Evolutionary conservation across 2,888 invertebrate species (phyloP).

Genomic region (Hetaerina titia): DNA sequence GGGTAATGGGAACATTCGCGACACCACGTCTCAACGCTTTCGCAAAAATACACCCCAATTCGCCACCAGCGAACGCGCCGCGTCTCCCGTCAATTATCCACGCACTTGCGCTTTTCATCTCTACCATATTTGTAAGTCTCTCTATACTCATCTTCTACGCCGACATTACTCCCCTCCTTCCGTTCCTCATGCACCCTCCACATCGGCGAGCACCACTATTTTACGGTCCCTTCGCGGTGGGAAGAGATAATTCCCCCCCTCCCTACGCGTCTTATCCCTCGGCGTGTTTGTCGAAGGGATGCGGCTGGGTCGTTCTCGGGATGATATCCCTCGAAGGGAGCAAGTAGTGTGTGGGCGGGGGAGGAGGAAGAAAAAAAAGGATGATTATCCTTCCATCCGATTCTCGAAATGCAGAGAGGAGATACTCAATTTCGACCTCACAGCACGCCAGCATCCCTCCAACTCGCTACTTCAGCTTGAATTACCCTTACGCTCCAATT

Average conservation of each 20-base stretch:
- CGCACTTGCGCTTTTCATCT: no score
- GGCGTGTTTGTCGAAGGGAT: neutral
- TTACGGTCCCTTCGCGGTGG: neutral
- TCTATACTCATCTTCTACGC: neutral
- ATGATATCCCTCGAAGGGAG: neutral
- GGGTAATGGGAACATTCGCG: no score
- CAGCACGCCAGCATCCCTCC: no score
- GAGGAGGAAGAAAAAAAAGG: neutral
- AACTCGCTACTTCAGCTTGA: neutral
- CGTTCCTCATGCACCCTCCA: neutral
- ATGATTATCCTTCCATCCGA: neutral
- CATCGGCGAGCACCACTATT: neutral
- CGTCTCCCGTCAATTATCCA: no score
- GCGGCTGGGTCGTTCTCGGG: neutral
- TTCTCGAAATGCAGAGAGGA: neutral
- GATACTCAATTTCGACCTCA: neutral
- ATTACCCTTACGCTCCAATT: no score
- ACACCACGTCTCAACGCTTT: no score
- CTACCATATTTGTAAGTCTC: no score
- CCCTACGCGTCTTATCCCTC: neutral
- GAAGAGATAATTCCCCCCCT: conserved; percentile 10
- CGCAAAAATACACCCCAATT: no score
- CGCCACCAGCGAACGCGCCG: no score
- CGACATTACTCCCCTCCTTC: neutral
- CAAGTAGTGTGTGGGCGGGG: neutral